Conservation (phyloP, 2,888 invertebrate species). For the Chrysopilus asiliformis region DNA sequence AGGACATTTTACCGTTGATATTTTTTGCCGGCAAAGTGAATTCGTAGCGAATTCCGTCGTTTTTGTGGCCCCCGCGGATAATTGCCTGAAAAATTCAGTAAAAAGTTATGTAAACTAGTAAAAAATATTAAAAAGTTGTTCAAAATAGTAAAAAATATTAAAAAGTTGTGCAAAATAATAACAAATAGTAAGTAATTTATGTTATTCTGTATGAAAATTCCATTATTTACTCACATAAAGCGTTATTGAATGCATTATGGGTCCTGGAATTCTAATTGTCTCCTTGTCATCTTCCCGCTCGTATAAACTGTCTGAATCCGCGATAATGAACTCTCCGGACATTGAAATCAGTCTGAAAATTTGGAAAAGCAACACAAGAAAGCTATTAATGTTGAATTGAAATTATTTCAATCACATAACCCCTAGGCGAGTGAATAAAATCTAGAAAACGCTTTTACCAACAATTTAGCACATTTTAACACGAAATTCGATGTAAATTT, state of each 20-base stretch:
- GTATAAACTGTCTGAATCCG: conserved; percentile 66
- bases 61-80: conserved; percentile 56
- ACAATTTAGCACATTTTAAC: no score
- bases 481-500: no score
- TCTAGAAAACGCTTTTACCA: no score
- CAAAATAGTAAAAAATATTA: no score
- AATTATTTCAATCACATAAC: no score
- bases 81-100: conserved; percentile 49
- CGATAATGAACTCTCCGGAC: conserved; percentile 71
- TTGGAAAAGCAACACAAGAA: no score
- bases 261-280: conserved; percentile 67
- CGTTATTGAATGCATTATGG: conserved; percentile 64
- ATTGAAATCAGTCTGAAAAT: conserved; percentile 47
- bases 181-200: neutral
- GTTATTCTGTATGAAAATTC: neutral
- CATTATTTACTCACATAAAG: conserved; percentile 56
- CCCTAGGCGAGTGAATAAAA: no score
- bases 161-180: no score
- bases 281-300: conserved; percentile 66
- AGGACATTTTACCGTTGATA: conserved; percentile 47
- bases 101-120: no score
- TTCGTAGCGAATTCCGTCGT: conserved; percentile 72
- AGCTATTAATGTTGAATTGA: no score
- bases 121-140: no score
- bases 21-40: conserved; percentile 46